Percentiles rank a stretch among this genome's conserved stretches.
Conservation (phyloP, 2,797 vertebrate species). For the Salarias fasciatus region DNA sequence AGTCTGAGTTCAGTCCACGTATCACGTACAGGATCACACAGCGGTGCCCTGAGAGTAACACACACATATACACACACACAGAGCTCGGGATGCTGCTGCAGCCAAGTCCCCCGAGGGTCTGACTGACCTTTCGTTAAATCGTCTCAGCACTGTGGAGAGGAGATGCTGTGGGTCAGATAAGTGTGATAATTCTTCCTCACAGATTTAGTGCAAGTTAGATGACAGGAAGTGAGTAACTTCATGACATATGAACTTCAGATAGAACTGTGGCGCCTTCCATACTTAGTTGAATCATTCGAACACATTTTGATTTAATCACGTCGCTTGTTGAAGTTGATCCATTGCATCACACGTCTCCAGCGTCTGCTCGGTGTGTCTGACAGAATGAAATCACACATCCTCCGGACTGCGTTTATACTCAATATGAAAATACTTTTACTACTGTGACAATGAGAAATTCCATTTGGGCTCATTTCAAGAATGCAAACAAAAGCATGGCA, state of each 20-base stretch:
- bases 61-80: not conserved
- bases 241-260: too few species aligned
- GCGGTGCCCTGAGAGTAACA: not conserved
- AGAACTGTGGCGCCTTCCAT: too few species aligned
- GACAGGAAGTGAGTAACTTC: too few species aligned
- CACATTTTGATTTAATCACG: too few species aligned
- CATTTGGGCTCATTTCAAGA: constrained; percentile 71
- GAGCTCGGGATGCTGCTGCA: not conserved
- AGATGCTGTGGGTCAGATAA: not conserved
- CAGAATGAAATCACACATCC: constrained; percentile 49
- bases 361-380: not conserved
- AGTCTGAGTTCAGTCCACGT: constrained; percentile 1
- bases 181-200: not conserved
- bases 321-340: too few species aligned
- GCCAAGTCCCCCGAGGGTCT: not conserved
- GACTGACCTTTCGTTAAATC: constrained; percentile 9
- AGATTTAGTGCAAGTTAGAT: not conserved
- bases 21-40: not conserved
- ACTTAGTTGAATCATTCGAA: too few species aligned
- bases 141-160: not conserved
- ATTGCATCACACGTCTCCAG: not conserved
- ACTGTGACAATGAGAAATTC: constrained; percentile 76
- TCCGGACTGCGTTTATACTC: constrained; percentile 62
- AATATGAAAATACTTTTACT: constrained; percentile 85
- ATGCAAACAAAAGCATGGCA: constrained; percentile 76